Evolutionary conservation across 2,113 vertebrate species (phyloP), one percentile per base, ranked within the genome.

Genomic region (Turdus rufiventris): DNA sequence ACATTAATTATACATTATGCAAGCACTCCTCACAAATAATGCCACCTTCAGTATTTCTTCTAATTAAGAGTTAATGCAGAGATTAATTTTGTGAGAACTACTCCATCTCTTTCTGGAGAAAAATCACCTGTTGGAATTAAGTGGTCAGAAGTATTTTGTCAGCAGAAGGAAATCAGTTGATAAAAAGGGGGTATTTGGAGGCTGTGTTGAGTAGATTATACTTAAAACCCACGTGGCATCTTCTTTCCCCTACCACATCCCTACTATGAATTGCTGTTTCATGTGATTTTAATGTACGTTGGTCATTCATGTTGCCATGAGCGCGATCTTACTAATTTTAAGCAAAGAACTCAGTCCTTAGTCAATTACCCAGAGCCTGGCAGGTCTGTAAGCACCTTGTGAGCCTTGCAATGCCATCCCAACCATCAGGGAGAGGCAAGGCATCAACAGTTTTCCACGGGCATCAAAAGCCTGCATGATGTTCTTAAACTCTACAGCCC

Each of bases 401-500:
- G 63, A 67, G 60, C 61, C n/a, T 58, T 4, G 1, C 31, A 71
- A 6, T 5, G 47, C 24, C 40, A 65, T 4, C 23, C 60, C 29
- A 57, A 0, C 4, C 29, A 7, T 13, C 5, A 12, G 21, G 31
- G 7, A 74, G 28, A 54, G 7, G 14, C 2, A 1, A 21, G 10
- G 8, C 53, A 50, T 15, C 18, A 31, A 18, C 38, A 38, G 28
- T 54, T 68, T 33, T 72, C 28, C 24, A 34, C 3, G n/a, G 34
- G 43, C 36, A 57, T 14, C 47, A 71, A 47, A 66, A 67, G 21
- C 28, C 50, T 9, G 3, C 31, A 20, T 7, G 16, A 18, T 8
- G n/a, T 40, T 54, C 12, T 20, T 31, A 8, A 53, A n/a, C 56
- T 26, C 66, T 13, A 23, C 29, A n/a, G 45, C 34, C 56, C 76